A percentile compares a stretch with the other conserved stretches of the same genome.
These are phyloP conservation scores for Nipponacmea schrenckii DNA, from an alignment of 2,888 invertebrate genomes.

Conservation along the genomic window DNA sequence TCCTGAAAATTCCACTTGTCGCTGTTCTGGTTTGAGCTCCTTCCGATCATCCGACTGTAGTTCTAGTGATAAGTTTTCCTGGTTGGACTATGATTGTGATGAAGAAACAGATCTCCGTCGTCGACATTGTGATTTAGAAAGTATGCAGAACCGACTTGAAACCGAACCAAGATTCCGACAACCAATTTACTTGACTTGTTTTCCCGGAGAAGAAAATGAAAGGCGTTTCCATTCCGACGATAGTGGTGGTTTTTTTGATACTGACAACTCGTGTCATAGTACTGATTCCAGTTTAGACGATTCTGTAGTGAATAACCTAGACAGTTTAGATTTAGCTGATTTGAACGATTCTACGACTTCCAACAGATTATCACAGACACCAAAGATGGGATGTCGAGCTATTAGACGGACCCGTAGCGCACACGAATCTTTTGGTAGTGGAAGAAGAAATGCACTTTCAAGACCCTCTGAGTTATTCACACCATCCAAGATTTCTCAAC, in stretches of 20 bases:
- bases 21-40: background rate
- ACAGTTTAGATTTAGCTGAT: background rate
- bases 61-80: conserved; percentile 1
- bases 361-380: background rate
- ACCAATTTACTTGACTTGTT: background rate
- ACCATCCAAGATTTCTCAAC: background rate
- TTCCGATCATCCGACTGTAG: background rate
- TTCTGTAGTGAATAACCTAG: background rate
- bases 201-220: background rate
- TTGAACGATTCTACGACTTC: background rate
- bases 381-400: background rate
- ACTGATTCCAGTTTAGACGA: background rate
- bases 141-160: background rate
- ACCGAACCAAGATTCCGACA: background rate
- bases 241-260: background rate
- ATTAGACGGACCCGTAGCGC: background rate
- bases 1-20: background rate
- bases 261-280: background rate
- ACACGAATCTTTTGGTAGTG: background rate
- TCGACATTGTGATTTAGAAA: background rate
- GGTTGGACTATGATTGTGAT: background rate
- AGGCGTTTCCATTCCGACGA: background rate
- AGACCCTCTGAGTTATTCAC: background rate
- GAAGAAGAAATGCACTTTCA: background rate
- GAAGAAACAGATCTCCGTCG: background rate